Percentiles rank a stretch among this genome's conserved stretches.
Conservation (phyloP, 2,797 vertebrate species). For the Prunella strophiata region DNA sequence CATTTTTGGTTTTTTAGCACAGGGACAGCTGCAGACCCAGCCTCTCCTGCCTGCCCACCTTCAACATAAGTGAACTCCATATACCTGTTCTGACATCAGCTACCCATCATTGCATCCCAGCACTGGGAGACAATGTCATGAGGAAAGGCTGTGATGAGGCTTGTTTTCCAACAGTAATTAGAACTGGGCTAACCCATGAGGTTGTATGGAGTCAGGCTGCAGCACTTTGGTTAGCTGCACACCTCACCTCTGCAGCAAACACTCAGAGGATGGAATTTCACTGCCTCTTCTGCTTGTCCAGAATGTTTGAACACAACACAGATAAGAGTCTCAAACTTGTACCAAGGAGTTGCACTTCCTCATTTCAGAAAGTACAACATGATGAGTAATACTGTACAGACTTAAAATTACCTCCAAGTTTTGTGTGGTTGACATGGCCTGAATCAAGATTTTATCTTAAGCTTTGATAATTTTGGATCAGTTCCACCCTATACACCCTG, state of each 20-base stretch:
- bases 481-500: neutral
- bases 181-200: neutral
- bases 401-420: neutral
- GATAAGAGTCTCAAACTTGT: neutral
- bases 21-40: neutral
- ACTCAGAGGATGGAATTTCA: neutral
- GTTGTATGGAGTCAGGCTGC: neutral
- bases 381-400: neutral
- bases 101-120: neutral
- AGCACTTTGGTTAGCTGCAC: neutral
- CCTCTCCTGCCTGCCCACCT: neutral
- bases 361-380: neutral
- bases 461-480: neutral
- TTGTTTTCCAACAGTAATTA: neutral
- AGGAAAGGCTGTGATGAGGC: neutral
- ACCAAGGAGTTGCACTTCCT: neutral
- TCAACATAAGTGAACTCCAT: neutral
- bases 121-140: accelerated
- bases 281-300: neutral
- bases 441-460: neutral
- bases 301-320: neutral
- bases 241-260: neutral
- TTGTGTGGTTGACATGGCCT: neutral
- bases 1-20: neutral
- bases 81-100: neutral